Percentiles rank a stretch among this genome's conserved stretches.
Conservation (phyloP, 1,140 invertebrate species). For the Nasonia vitripennis region DNA sequence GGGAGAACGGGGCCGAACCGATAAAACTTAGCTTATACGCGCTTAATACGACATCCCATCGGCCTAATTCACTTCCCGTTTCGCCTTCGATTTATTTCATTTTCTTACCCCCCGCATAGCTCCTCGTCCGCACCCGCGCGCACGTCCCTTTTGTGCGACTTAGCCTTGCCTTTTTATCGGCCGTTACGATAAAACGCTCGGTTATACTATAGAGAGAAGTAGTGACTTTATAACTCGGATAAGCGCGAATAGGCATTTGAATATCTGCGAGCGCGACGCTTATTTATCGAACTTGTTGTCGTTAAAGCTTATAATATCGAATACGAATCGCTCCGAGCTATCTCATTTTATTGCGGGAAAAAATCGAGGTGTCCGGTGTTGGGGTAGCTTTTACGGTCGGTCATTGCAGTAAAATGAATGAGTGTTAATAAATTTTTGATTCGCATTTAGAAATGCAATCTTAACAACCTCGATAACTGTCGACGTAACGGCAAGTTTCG, state of each 20-base stretch:
- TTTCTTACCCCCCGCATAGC: background rate
- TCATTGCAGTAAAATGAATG: background rate
- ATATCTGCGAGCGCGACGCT: background rate
- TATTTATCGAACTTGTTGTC: background rate
- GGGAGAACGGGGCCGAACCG: conserved; percentile 29
- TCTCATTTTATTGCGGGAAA: background rate
- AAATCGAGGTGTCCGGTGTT: background rate
- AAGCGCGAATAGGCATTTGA: background rate
- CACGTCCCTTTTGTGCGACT: conserved; percentile 16
- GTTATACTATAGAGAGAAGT: background rate
- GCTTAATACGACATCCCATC: conserved; percentile 51
- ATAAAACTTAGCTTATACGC: conserved; percentile 50
- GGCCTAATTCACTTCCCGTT: conserved; percentile 49
- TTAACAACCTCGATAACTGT: too few species aligned
- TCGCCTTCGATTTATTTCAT: conserved; percentile 44
- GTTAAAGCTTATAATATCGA: background rate
- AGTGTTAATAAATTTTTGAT: background rate
- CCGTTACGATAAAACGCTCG: background rate
- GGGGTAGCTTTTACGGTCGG: background rate
- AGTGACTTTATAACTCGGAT: background rate
- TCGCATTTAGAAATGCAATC: too few species aligned
- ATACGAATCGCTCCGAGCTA: background rate
- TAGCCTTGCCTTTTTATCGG: conserved; percentile 35
- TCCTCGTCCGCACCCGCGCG: too few species aligned
- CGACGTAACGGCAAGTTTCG: too few species aligned